Evolutionary conservation across 1,140 invertebrate species (phyloP).

Genomic region (Chelonus insularis): DNA sequence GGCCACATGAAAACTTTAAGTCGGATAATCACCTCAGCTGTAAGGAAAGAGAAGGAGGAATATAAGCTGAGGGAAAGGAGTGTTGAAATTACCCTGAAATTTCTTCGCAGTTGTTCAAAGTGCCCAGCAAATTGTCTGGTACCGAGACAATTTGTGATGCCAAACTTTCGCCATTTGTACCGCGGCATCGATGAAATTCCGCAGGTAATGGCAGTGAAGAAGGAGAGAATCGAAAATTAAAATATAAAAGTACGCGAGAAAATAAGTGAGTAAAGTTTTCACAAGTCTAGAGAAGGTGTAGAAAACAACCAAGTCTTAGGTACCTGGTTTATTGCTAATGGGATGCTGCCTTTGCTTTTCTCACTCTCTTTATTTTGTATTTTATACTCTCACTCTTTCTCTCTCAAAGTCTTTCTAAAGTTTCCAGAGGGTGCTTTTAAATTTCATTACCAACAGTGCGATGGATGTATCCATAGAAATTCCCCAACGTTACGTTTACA

Average conservation of each 20-base stretch:
- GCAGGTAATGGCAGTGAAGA: too few relatives aligned
- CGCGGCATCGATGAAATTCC: too few relatives aligned
- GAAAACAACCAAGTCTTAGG: slow-evolving; percentile 11
- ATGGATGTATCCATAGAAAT: slow-evolving; percentile 23
- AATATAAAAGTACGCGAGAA: too few relatives aligned
- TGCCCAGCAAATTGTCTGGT: too few relatives aligned
- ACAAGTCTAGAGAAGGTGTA: slow-evolving; percentile 2
- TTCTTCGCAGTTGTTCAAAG: too few relatives aligned
- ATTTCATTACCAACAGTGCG: slow-evolving; percentile 40
- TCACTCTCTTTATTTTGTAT: slow-evolving; percentile 7
- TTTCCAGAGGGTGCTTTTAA: slow-evolving; percentile 41
- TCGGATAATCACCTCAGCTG: background rate
- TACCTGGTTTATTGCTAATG: slow-evolving; percentile 43
- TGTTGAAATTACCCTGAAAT: too few relatives aligned
- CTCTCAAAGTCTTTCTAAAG: slow-evolving; percentile 31
- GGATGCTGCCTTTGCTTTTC: slow-evolving; percentile 34
- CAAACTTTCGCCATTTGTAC: too few relatives aligned
- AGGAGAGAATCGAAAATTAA: too few relatives aligned
- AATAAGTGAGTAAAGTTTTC: background rate
- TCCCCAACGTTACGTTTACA: slow-evolving; percentile 28
- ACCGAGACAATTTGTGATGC: too few relatives aligned
- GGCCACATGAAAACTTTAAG: slow-evolving; percentile 3
- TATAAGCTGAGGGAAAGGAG: too few relatives aligned
- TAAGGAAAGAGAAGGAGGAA: background rate
- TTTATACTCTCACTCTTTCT: background rate